Percentiles rank a stretch among this genome's conserved stretches.
These are phyloP conservation scores for Corbicula japonica DNA, from an alignment of 2,888 invertebrate species.

Conservation along the genomic window DNA sequence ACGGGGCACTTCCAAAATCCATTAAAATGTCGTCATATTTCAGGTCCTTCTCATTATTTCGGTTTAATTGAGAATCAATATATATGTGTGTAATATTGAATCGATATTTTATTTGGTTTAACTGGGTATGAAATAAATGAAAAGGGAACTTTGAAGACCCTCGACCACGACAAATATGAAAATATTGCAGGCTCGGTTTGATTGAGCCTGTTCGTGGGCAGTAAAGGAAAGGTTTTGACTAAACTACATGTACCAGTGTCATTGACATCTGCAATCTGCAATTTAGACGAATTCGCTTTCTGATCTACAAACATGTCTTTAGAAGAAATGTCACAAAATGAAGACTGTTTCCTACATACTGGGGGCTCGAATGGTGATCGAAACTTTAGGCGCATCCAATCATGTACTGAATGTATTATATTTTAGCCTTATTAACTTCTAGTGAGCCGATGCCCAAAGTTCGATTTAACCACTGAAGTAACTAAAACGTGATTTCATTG, in stretches of 20 bases:
- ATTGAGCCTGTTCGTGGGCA: too few relatives aligned
- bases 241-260: slow-evolving; percentile 62
- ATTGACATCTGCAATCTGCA: slow-evolving; percentile 54
- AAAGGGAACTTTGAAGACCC: too few relatives aligned
- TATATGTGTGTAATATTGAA: too few relatives aligned
- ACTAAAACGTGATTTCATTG: neutral
- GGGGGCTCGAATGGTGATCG: slow-evolving; percentile 77
- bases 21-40: too few relatives aligned
- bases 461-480: neutral
- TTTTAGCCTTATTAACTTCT: slow-evolving; percentile 74
- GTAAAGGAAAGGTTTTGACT: slow-evolving; percentile 59
- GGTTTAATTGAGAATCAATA: too few relatives aligned
- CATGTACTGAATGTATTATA: slow-evolving; percentile 84
- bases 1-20: too few relatives aligned
- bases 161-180: too few relatives aligned
- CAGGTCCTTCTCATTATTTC: too few relatives aligned
- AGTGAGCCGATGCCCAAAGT: slow-evolving; percentile 74
- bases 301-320: slow-evolving; percentile 65
- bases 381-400: slow-evolving; percentile 83
- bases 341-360: slow-evolving; percentile 79
- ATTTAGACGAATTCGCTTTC: slow-evolving; percentile 34
- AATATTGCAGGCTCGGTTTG: too few relatives aligned
- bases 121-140: too few relatives aligned
- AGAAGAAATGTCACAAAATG: slow-evolving; percentile 75
- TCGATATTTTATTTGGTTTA: too few relatives aligned